Evolutionary conservation across 2,797 vertebrate species (phyloP), one percentile per base, ranked within the genome.

Genomic region (Falco concolor): DNA sequence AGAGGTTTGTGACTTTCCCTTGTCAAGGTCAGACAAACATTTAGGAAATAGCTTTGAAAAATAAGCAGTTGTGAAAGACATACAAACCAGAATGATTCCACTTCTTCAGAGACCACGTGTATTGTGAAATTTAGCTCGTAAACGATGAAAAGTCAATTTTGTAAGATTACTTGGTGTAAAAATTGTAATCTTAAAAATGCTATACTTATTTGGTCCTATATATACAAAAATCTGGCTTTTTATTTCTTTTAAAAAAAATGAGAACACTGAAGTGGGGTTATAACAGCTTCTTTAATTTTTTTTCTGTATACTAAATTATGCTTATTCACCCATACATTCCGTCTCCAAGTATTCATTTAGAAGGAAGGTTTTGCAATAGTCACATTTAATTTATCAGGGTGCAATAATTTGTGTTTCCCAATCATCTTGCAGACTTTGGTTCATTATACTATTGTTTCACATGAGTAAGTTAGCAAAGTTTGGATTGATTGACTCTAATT

Each of bases 401-500:
- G 97, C 97, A 98, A 98, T 99, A 99, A 99, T 99, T 99, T 99
- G 99, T 99, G 99, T 99, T 99, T 99, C 99, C 99, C 99, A 99
- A 99, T 99, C 99, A 99, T 99, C 99, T 99, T 98, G 98, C 98
- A 98, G 98, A 99, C 99, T 99, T 99, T 99, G 99, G 98, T 99
- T 99, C 99, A 99, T 99, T 99, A 99, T 99, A 99, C 99, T 99
- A 98, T 98, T 99, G 99, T 99, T 99, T 99, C 99, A 99, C 99
- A 99, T 99, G 99, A 99, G 99, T 99, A 99, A 99, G 99, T 99
- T 99, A 99, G 99, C 99, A 99, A 99, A 99, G 99, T 99, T 99
- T 99, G 99, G 99, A 99, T 99, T 99, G 99, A 99, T 99, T 99
- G 99, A 99, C 99, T 99, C 99, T 99, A 99, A 99, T 99, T 99